Evolutionary conservation across 2,888 invertebrate species (phyloP), one percentile per base, ranked within the genome.

Genomic region (Ectemnius lituratus): DNA sequence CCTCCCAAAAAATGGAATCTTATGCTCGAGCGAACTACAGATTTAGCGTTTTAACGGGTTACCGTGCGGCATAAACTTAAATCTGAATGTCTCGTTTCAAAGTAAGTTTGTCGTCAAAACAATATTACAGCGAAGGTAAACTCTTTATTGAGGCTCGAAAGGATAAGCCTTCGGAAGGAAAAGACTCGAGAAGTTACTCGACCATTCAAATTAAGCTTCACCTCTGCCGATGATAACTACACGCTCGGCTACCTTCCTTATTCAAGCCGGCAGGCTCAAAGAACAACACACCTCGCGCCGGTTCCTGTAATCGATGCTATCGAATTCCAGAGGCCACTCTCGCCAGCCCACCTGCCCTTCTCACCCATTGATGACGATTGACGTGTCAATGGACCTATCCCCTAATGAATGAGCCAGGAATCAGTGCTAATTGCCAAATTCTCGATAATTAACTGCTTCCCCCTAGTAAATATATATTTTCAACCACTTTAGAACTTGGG

Each of bases 251-350:
- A 63, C 60, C 75, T 49, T n/a, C 57, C 70, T 70, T 63, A 75
- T 76, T 76, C 74, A 75, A 75, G 67, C 66, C 52, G 52, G 52
- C 16, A 52, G 52, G 60, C 75, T 66, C 75, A 76, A 57, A 70
- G 67, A 70, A 63, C 75, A 58, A 67, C 67, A 66, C 62, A 66
- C 63, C 57, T 58, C 16, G 49, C 37, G 8, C 28, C 11, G 23
- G 28, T 6, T 16, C 37, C 28, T 63, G 63, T 61, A 61, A 70
- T 64, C 58, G 67, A 58, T 49, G 46, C 70, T 28, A 70, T 63
- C 61, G 62, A 70, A 67, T 70, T 49, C 67, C 63, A 67, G 47
- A 70, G 74, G 62, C 70, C 58, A 63, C 46, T 37, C 46, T 37
- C 62, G 64, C 13, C 47, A 58, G 47, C 67, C 64, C 67, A 75